phyloP scores from a whole-genome alignment of 2,113 vertebrate genomes.

The Chionis minor region DNA sequence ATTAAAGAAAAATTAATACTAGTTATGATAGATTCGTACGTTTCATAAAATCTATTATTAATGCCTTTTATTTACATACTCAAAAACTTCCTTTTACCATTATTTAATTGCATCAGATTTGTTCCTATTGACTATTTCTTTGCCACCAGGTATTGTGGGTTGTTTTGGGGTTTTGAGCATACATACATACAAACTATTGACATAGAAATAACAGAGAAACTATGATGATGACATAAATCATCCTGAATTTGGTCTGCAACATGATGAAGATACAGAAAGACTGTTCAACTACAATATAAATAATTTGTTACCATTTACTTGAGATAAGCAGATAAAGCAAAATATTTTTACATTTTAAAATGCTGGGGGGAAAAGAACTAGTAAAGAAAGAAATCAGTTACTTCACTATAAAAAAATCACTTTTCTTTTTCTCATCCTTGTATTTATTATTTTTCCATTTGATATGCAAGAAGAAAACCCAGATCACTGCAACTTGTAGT shows the following conservation, averaged over 20 bases:
- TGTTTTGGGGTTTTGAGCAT: background rate
- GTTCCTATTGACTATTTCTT: background rate
- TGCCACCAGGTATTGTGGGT: background rate
- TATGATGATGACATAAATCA: background rate
- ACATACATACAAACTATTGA: background rate
- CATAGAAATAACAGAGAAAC: background rate
- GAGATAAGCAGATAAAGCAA: background rate
- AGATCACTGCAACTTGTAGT: background rate
- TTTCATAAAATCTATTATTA: background rate
- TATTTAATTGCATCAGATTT: background rate
- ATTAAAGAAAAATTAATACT: background rate
- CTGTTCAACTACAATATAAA: background rate
- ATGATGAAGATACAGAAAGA: background rate
- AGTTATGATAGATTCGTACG: fast-evolving
- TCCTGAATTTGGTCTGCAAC: background rate
- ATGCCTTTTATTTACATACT: background rate
- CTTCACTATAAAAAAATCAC: background rate
- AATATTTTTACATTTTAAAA: background rate
- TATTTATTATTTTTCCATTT: background rate
- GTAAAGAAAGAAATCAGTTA: background rate
- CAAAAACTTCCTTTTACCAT: background rate
- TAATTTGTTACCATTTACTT: background rate
- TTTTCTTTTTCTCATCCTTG: background rate
- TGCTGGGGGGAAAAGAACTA: background rate
- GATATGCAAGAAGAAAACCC: background rate